Evolutionary conservation across 2,888 invertebrate genomes (phyloP).

Genomic region (Diadromus collaris): DNA sequence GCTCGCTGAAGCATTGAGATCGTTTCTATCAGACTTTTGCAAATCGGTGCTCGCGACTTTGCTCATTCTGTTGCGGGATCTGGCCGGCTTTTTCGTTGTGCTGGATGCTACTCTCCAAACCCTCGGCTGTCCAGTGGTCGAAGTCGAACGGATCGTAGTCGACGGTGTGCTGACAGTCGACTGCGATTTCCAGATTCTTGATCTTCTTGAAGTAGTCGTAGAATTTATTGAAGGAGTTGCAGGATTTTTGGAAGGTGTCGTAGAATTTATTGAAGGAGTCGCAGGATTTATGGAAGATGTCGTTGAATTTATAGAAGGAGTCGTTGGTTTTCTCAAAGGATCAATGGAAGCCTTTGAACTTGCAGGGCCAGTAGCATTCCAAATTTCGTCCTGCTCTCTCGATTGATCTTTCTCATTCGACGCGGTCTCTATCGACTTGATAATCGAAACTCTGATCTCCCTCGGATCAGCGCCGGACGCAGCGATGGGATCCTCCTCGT

Average conservation of each 20-base stretch:
- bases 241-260: not conserved
- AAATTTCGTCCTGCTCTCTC: not conserved
- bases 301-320: not conserved
- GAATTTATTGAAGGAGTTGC: conserved; percentile 8
- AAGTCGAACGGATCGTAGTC: not conserved
- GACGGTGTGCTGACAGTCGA: conserved; percentile 1
- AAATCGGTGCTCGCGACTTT: not conserved
- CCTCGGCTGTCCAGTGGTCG: conserved; percentile 25
- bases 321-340: not conserved
- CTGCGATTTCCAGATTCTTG: not conserved
- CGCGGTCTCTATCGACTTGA: conserved; percentile 42
- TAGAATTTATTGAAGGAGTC: conserved; percentile 11
- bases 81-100: conserved; percentile 40
- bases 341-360: not conserved
- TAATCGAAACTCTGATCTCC: conserved; percentile 57
- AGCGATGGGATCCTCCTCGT: conserved; percentile 42
- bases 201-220: conserved; percentile 3
- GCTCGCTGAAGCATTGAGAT: not conserved
- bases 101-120: conserved; percentile 32
- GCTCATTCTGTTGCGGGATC: conserved; percentile 17
- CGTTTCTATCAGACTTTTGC: conserved; percentile 3
- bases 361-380: not conserved
- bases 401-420: not conserved
- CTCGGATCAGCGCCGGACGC: conserved; percentile 51
- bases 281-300: not conserved